These are phyloP conservation scores for Carettochelys insculpta DNA, from an alignment of 2,113 vertebrate genomes.

Conservation along the genomic window DNA sequence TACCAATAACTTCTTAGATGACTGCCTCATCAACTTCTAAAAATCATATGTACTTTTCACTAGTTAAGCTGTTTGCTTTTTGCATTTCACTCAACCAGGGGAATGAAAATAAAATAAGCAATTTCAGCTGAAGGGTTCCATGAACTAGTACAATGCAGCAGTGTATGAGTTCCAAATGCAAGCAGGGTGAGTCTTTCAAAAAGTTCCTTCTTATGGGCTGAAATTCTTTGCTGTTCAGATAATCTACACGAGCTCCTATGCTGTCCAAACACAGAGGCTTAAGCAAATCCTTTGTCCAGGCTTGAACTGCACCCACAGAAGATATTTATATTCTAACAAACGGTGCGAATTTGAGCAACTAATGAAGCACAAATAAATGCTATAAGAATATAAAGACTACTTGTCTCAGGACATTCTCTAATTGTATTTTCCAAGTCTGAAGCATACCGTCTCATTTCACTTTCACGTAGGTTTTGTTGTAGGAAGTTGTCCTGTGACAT, in stretches of 20 bases:
- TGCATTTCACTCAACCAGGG: background rate
- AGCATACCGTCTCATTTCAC: conserved; percentile 42
- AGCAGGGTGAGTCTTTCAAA: background rate
- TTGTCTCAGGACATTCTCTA: background rate
- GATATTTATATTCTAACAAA: background rate
- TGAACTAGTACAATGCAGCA: background rate
- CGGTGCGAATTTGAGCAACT: background rate
- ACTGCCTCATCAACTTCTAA: background rate
- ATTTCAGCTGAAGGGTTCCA: background rate
- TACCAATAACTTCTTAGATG: background rate
- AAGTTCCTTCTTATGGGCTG: background rate
- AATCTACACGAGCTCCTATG: background rate
- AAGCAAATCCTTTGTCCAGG: background rate
- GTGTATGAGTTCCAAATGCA: background rate
- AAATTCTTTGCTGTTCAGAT: background rate
- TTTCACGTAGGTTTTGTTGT: background rate
- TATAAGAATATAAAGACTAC: background rate
- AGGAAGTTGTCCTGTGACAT: background rate
- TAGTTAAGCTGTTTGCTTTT: background rate
- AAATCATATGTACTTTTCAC: background rate
- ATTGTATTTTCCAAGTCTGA: background rate
- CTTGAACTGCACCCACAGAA: background rate
- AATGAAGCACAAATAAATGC: background rate
- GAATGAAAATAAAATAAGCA: background rate
- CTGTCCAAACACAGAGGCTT: background rate